Conservation (phyloP, 2,113 vertebrate species). For the Nyctibius bracteatus region DNA sequence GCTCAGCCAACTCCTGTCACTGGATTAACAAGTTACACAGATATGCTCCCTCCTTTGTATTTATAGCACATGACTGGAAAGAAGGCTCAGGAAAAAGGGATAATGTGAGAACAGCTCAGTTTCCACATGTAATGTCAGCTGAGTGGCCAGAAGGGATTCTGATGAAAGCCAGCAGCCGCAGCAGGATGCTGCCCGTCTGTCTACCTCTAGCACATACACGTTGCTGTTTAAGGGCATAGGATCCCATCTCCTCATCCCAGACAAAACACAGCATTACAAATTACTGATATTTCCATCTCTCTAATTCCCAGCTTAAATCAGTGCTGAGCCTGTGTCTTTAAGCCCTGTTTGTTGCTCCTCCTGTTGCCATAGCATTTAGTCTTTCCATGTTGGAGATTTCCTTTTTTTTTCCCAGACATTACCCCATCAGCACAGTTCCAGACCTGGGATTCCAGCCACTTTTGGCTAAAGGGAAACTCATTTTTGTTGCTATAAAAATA, state of each 20-base stretch:
- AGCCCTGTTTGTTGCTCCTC: conserved; percentile 57
- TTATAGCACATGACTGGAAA: conserved; percentile 23
- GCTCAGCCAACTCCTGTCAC: background rate
- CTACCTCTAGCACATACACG: accelerated
- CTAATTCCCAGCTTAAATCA: background rate
- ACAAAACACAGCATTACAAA: background rate
- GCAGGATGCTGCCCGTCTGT: background rate
- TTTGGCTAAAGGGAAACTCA: conserved; percentile 56
- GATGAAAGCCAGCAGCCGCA: background rate
- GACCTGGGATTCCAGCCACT: conserved; percentile 58
- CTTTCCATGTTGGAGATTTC: conserved; percentile 66
- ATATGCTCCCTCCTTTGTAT: background rate
- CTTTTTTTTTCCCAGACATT: conserved; percentile 62
- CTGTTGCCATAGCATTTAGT: conserved; percentile 67
- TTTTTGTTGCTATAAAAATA: conserved; percentile 48
- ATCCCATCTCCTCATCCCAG: background rate
- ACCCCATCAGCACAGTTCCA: conserved; percentile 69
- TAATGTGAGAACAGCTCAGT: background rate
- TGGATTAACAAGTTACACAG: conserved; percentile 13
- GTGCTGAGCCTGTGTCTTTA: conserved; percentile 26
- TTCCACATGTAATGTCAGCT: conserved; percentile 1
- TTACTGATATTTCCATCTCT: background rate
- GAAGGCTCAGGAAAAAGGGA: background rate
- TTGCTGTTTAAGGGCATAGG: background rate
- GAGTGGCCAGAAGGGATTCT: background rate